Percentiles rank a stretch among this genome's conserved stretches.
Evolutionary conservation across 2,797 vertebrate genomes (phyloP).

Genomic region (Coluber constrictor): DNA sequence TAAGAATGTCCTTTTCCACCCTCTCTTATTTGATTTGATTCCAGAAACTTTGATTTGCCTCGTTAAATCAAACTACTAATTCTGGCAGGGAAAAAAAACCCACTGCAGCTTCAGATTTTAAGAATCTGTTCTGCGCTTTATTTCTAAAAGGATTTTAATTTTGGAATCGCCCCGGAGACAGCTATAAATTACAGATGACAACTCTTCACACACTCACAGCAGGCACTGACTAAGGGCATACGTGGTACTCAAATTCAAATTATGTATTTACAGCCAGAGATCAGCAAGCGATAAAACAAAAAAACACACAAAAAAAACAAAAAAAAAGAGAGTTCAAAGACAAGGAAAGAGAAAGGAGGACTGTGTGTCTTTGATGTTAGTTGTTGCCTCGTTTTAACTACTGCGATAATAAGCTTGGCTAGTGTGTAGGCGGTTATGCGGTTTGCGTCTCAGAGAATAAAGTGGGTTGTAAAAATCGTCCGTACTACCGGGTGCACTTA

Average conservation of each 20-base stretch:
- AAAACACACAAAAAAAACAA: too few species aligned
- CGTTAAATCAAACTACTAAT: neutral
- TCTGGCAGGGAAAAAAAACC: neutral
- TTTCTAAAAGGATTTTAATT: neutral
- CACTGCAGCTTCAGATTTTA: neutral
- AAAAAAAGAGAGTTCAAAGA: neutral
- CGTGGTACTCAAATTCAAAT: neutral
- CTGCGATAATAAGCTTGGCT: neutral
- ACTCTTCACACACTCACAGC: neutral
- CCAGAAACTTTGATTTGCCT: neutral
- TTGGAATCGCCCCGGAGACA: neutral
- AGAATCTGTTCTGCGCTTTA: neutral
- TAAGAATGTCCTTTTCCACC: neutral
- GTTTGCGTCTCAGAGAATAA: neutral
- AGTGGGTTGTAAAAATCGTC: neutral
- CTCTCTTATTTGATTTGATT: neutral
- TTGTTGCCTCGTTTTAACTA: neutral
- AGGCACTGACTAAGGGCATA: neutral
- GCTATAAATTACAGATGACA: neutral
- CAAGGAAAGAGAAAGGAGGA: neutral
- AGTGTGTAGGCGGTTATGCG: neutral
- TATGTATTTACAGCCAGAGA: neutral
- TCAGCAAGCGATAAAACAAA: neutral
- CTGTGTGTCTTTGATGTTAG: neutral
- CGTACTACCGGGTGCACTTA: neutral